Base-by-base conservation (phyloP, 2,113 vertebrate genomes). In the Lates calcarifer region DNA sequence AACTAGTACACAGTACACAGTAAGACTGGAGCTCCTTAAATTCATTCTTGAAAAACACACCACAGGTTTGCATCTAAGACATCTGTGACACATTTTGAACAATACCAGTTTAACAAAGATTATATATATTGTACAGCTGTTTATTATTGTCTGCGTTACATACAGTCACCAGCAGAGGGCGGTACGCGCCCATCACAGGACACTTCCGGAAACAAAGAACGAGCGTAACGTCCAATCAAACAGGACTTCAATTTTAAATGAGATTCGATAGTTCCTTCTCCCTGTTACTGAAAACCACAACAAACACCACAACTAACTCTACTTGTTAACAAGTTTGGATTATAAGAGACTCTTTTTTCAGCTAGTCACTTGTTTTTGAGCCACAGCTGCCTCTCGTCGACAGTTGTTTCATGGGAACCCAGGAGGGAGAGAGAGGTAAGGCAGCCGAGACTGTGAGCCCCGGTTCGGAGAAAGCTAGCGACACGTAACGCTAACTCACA, bases 391-490 rank as follows among this genome's bases (percentile, higher is more conserved):
- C 55, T 80, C 74, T 41, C 26, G 35, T 67, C 47, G 41, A 84
- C 74, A 87, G 85, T 86, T 76, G 84, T 93, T 93, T 91, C 57
- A 96, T 96, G 95, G 95, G 94, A 85, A 93, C 93, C 74, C 94
- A 91, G 74, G 90, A 93, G 80, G 93, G 93, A 73, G 95, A 95
- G 49, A 90, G 87, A 94, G 95, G 95, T 95, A 65, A 93, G 91
- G 74, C 62, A 39, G 41, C 61, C 57, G 33, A 37, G 20, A 13
- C 31, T 74, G 18, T 0, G 37, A 2, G 24, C 57, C 29, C 31
- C 37, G 0, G 47, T 69, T 29, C 43, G 22, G n/a, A 5, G 39
- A 35, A 49, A 79, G 90, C 90, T 86, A 91, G 55, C 87, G 87
- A 90, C 89, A 87, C 86, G 87, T 88, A 89, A 58, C 84, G 76